Percentiles rank a stretch among this genome's conserved stretches.
Conservation (phyloP, 2,797 vertebrate genomes). For the Scomberomorus guttatus region DNA sequence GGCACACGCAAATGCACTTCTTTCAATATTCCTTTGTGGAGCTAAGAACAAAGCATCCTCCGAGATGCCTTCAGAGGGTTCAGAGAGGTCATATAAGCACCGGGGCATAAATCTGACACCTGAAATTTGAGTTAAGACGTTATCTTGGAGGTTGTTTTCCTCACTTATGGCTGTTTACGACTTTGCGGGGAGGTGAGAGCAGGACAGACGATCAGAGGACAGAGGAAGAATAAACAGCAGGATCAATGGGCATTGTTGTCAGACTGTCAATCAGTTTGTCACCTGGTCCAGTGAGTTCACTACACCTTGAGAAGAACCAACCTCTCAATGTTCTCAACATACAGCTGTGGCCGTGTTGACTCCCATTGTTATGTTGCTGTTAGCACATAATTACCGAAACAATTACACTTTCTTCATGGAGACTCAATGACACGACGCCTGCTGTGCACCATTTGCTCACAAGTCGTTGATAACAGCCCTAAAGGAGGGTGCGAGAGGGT, state of each 20-base stretch:
- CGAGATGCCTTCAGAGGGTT: constrained; percentile 48
- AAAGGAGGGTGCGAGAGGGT: constrained; percentile 55
- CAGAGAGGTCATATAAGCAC: constrained; percentile 43
- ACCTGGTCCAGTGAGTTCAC: constrained; percentile 27
- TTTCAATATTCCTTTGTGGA: constrained; percentile 67
- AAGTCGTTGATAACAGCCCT: constrained; percentile 63
- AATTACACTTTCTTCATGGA: constrained; percentile 74
- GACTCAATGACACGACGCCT: constrained; percentile 73
- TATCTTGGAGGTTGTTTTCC: constrained; percentile 18
- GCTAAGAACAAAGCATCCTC: constrained; percentile 61
- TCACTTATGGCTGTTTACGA: constrained; percentile 38
- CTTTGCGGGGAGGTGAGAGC: constrained; percentile 39
- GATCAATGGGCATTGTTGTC: constrained; percentile 63
- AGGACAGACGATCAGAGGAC: constrained; percentile 17
- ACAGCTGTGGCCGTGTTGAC: constrained; percentile 49
- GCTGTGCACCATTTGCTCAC: constrained; percentile 83
- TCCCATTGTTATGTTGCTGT: constrained; percentile 67
- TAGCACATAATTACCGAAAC: constrained; percentile 70
- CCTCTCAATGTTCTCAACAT: constrained; percentile 2
- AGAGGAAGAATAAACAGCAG: constrained; percentile 36
- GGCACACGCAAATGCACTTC: constrained; percentile 46
- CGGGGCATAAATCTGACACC: not conserved
- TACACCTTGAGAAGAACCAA: constrained; percentile 21
- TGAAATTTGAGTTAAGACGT: constrained; percentile 14
- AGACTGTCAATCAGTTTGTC: constrained; percentile 50